These are phyloP conservation scores for Porites divaricata DNA, from an alignment of 92 coral and sea anemone species.

Conservation along the genomic window DNA sequence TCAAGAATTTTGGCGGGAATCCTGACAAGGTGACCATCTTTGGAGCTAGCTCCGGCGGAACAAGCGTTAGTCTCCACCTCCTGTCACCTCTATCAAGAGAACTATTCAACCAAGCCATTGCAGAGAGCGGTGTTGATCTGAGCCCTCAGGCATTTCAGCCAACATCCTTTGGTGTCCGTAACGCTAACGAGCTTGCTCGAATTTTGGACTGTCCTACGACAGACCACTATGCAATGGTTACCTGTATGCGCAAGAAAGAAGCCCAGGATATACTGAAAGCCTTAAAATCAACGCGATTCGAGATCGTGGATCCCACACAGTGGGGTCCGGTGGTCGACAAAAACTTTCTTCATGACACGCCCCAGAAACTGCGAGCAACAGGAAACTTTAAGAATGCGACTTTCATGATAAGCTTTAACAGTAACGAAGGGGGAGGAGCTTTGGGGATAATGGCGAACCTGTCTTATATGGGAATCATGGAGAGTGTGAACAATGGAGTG, in stretches of 20 bases:
- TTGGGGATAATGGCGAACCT: neutral
- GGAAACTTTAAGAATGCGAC: conserved; percentile 29
- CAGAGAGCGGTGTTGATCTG: conserved; percentile 54
- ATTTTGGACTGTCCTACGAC: conserved; percentile 19
- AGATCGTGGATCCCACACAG: neutral
- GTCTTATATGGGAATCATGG: conserved; percentile 18
- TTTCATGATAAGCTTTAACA: conserved; percentile 48
- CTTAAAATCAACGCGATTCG: neutral
- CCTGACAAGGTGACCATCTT: conserved; percentile 71
- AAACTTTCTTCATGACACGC: conserved; percentile 38
- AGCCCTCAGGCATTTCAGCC: conserved; percentile 33
- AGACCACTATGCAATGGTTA: neutral
- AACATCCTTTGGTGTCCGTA: conserved; percentile 23
- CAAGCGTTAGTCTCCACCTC: conserved; percentile 71
- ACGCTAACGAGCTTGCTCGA: conserved; percentile 38
- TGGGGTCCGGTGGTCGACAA: conserved; percentile 45
- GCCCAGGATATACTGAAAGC: conserved; percentile 24
- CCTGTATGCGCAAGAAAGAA: conserved; percentile 25
- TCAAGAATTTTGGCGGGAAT: conserved; percentile 71
- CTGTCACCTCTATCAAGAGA: conserved; percentile 70
- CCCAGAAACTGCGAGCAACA: conserved; percentile 29
- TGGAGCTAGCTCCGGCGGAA: conserved; percentile 82
- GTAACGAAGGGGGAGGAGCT: conserved; percentile 14
- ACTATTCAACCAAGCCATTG: conserved; percentile 72
- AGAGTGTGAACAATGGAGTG: conserved; percentile 24